A percentile compares a stretch with the other conserved stretches of the same genome.
phyloP scores from a whole-genome alignment of 2,888 invertebrate genomes.

The Trisateles emortualis region DNA sequence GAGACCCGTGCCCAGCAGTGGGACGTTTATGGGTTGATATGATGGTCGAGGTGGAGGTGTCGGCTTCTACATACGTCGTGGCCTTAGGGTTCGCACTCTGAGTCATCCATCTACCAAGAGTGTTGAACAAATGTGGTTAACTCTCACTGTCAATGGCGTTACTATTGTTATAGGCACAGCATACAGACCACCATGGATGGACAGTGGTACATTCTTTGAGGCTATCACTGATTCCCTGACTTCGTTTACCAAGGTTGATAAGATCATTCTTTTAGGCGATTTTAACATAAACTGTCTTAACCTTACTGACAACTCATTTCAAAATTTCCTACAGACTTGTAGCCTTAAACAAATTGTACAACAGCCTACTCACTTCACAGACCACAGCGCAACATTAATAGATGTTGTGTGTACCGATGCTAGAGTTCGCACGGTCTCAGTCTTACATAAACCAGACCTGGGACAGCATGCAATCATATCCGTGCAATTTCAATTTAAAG shows the following conservation, averaged over 20 bases:
- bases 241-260: not conserved
- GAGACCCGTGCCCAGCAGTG: no score
- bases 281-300: not conserved
- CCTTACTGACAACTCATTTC: not conserved
- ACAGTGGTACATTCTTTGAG: not conserved
- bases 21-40: no score
- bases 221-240: not conserved
- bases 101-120: not conserved
- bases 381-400: not conserved
- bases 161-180: not conserved
- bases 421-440: not conserved
- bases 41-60: not conserved
- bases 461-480: constrained; percentile 1
- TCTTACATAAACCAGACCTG: not conserved
- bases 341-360: not conserved
- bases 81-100: not conserved
- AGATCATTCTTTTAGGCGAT: not conserved
- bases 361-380: not conserved
- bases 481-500: not conserved
- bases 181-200: constrained; percentile 4
- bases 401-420: not conserved
- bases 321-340: not conserved
- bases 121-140: constrained; percentile 2
- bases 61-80: constrained; percentile 1
- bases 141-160: not conserved